Conservation (phyloP, 2,888 invertebrate genomes). For the Drosophila koepferae region DNA sequence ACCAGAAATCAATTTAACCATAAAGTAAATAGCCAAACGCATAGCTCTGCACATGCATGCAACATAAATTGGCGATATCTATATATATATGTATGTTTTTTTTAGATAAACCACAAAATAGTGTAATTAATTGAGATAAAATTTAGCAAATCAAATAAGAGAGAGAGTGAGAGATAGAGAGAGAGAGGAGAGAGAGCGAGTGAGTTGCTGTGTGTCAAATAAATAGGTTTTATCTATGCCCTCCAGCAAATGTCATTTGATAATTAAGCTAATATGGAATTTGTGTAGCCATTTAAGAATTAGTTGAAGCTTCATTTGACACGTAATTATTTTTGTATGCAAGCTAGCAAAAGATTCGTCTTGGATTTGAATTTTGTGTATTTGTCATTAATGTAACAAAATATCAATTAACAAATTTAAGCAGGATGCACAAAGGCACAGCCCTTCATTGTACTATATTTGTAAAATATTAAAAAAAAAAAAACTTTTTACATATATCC, state of each 20-base stretch:
- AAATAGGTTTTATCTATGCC: neutral
- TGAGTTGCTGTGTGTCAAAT: neutral
- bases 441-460: too few relatives aligned
- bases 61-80: conserved; percentile 18
- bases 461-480: too few relatives aligned
- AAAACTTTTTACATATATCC: too few relatives aligned
- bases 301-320: neutral
- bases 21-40: conserved; percentile 38
- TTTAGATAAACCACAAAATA: conserved; percentile 58
- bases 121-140: conserved; percentile 53
- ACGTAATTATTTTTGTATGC: too few relatives aligned
- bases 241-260: neutral
- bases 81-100: neutral
- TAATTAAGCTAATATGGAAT: neutral
- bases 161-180: neutral
- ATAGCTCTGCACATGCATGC: conserved; percentile 21
- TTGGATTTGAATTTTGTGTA: too few relatives aligned
- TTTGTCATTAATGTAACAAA: too few relatives aligned
- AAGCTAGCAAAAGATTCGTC: too few relatives aligned
- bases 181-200: neutral
- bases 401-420: too few relatives aligned
- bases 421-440: too few relatives aligned
- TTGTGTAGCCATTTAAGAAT: neutral
- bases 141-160: conserved; percentile 53
- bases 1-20: conserved; percentile 67